Evolutionary conservation across 2,888 invertebrate genomes (phyloP), one percentile per base, ranked within the genome.

Genomic region (Ischnus inquisitorius): DNA sequence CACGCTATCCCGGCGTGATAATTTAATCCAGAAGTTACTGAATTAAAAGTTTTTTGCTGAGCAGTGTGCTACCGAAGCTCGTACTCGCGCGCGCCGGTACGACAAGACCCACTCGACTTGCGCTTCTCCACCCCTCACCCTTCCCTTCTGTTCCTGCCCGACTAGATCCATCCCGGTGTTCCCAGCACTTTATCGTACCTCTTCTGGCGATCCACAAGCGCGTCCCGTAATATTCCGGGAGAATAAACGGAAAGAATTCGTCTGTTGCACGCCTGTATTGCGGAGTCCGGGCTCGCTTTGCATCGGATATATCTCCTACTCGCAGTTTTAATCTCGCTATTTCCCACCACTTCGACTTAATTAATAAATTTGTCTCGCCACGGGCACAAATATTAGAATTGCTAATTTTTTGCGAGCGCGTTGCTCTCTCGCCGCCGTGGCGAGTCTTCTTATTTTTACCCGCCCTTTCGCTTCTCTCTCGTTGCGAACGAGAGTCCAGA

Each of bases 21-120:
- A 93, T 92, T 93, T 93, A 93, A 93, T 93, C 92, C 92, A 85
- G 89, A 90, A 92, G 92, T 91, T 92, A 92, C 91, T 90, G 91
- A 91, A 92, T 92, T 92, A 92, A 93, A 93, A 93, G 92, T 93
- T 93, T 92, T 90, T 90, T 89, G 89, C 91, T 89, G 91, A 90
- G 90, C 88, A 88, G 87, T 86, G 87, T 88, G 85, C 88, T 88
- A 86, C 78, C 83, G 82, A 78, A 71, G 71, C 39, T 64, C 68
- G 71, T 67, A 46, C 75, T 57, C 68, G 69, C 75, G 65, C 69
- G 81, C 39, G 71, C 51, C 16, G 64, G 46, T 72, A 74, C 85
- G 76, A 62, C 57, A 34, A 75, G 67, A 78, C 82, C 65, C 74
- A 60, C 60, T 80, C 78, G 77, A 75, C 71, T 54, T 67, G 54